These are phyloP conservation scores for Tyrannus savana DNA, from an alignment of 2,113 vertebrate genomes.

Conservation along the genomic window DNA sequence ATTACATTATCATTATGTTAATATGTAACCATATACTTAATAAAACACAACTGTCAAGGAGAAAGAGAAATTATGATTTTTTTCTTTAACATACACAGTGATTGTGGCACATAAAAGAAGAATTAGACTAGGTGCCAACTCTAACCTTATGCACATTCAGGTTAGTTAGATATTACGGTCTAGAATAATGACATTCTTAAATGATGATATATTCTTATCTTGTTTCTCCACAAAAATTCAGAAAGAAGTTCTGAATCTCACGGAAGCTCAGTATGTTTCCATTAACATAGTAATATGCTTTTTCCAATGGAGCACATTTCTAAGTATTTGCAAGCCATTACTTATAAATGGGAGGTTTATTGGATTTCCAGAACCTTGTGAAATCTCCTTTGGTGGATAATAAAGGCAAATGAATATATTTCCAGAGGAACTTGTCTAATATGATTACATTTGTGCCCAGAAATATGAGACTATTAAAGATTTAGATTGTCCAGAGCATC, in stretches of 20 bases:
- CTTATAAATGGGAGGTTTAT: constrained; percentile 59
- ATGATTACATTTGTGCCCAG: constrained; percentile 13
- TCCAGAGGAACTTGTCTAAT: constrained; percentile 44
- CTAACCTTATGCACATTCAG: background rate
- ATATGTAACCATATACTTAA: background rate
- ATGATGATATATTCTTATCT: constrained; percentile 27
- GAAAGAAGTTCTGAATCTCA: background rate
- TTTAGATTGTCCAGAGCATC: background rate
- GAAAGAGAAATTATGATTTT: background rate
- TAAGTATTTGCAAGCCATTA: constrained; percentile 47
- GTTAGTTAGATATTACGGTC: constrained; percentile 12
- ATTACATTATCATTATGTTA: constrained; percentile 22
- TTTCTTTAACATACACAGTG: background rate
- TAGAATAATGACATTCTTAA: constrained; percentile 1
- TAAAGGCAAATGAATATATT: constrained; percentile 56
- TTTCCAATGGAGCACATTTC: constrained; percentile 18
- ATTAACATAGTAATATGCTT: constrained; percentile 57
- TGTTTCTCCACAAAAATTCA: constrained; percentile 31
- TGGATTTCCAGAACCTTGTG: constrained; percentile 44
- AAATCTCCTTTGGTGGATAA: constrained; percentile 45
- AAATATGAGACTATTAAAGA: background rate
- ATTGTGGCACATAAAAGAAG: background rate
- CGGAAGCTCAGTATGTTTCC: constrained; percentile 3
- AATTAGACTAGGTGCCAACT: background rate
- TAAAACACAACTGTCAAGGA: background rate